phyloP scores from a whole-genome alignment of 2,888 invertebrate species.

The Cheilosia soror region DNA sequence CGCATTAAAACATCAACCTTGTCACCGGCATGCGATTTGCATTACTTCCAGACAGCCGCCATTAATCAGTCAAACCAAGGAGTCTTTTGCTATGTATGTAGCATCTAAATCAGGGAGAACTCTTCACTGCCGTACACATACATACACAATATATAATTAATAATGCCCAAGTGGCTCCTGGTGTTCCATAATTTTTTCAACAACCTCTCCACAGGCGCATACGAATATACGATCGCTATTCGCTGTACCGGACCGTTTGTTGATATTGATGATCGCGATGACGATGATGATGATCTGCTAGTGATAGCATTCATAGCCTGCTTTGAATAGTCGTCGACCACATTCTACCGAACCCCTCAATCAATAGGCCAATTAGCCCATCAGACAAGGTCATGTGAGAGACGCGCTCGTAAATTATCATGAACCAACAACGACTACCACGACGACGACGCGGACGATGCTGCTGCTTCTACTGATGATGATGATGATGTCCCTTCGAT shows the following conservation, averaged over 20 bases:
- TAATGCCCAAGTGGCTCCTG: slow-evolving; percentile 58
- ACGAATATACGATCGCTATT: background rate
- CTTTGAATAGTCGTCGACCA: slow-evolving; percentile 52
- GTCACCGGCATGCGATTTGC: slow-evolving; percentile 35
- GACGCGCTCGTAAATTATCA: slow-evolving; percentile 52
- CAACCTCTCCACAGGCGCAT: slow-evolving; percentile 33
- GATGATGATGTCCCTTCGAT: slow-evolving; percentile 20
- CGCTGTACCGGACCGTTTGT: slow-evolving; percentile 5
- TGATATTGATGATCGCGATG: slow-evolving; percentile 65
- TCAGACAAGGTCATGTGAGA: slow-evolving; percentile 68
- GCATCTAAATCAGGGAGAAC: slow-evolving; percentile 34
- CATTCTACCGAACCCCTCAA: slow-evolving; percentile 53
- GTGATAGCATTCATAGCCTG: slow-evolving; percentile 41
- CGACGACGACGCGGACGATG: slow-evolving; percentile 8
- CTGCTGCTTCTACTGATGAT: background rate
- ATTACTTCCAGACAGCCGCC: slow-evolving; percentile 21
- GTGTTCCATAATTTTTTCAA: slow-evolving; percentile 62
- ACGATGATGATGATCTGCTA: slow-evolving; percentile 53
- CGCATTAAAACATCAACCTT: slow-evolving; percentile 43
- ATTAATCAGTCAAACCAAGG: slow-evolving; percentile 38
- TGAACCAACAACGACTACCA: slow-evolving; percentile 15
- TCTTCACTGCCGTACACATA: background rate
- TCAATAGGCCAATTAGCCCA: slow-evolving; percentile 64
- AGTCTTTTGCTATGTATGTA: background rate
- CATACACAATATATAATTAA: slow-evolving; percentile 38